Evolutionary conservation across 2,797 vertebrate species (phyloP), one percentile per base, ranked within the genome.

Genomic region (Tragelaphus eurycerus): DNA sequence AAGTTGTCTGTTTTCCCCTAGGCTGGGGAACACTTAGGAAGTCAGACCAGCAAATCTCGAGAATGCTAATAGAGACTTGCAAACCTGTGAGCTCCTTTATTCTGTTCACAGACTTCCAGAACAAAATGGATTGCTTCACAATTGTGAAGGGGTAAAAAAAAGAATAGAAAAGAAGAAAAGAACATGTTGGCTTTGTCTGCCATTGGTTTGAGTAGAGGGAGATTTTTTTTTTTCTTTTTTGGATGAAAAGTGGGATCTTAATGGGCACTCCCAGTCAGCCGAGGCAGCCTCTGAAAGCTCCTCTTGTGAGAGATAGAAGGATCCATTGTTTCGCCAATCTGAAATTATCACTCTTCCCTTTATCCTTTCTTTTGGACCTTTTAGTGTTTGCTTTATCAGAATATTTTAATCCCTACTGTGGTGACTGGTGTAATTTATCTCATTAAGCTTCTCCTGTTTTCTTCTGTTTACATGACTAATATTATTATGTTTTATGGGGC

Each of bases 391-490:
- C 97, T 98, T 97, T 96, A 96, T 98, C 90, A 97, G 86, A 97
- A 90, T 96, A 98, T 98, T 98, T 98, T 98, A 94, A 98, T 98
- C 95, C 96, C 96, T 98, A 84, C 87, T 85, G 86, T 97, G 97
- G 74, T 97, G 95, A 82, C 92, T 98, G 86, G 43, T 98, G 94
- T 98, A 97, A 98, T 97, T 98, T 97, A 97, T 98, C 95, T 97
- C 96, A 97, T 97, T 98, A 98, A 98, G 98, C 97, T 90, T 96
- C 96, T 97, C 95, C 94, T 97, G 90, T 92, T 95, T 98, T 98
- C 83, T 97, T 90, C 96, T 98, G 95, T 98, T 98, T 98, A 98
- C 95, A 96, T 96, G 97, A 98, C 95, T 97, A 96, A 97, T 96
- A 81, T 98, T 96, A 97, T 97, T 98, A 84, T 50, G 21, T 91